Conservation (phyloP, 2,888 invertebrate species). For the Aleiodes leptofemur region DNA sequence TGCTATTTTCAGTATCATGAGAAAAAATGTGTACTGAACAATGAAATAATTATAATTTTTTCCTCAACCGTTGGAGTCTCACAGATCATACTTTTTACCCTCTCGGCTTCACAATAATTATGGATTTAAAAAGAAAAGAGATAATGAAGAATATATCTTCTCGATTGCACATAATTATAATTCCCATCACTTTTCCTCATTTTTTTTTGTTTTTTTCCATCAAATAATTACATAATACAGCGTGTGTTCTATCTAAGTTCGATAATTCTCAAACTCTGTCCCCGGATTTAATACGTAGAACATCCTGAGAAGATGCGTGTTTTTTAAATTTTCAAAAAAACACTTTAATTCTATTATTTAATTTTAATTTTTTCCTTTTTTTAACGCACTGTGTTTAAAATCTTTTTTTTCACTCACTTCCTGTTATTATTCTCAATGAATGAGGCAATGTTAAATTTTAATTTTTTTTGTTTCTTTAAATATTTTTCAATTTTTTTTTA, state of each 20-base stretch:
- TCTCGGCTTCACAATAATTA: neutral
- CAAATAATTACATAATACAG: constrained; percentile 25
- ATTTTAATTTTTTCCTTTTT: constrained; percentile 18
- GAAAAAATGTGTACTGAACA: constrained; percentile 6
- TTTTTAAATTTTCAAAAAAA: constrained; percentile 27
- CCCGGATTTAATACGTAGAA: constrained; percentile 16
- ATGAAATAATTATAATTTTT: neutral
- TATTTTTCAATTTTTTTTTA: constrained; percentile 27
- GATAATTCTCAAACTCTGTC: constrained; percentile 14
- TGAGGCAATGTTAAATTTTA: constrained; percentile 33
- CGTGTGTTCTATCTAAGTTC: neutral
- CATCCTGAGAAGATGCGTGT: constrained; percentile 42
- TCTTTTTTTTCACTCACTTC: constrained; percentile 30
- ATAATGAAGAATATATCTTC: constrained; percentile 15
- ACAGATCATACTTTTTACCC: neutral
- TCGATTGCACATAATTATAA: constrained; percentile 27
- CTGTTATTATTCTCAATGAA: constrained; percentile 15
- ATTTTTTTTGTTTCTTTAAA: no score
- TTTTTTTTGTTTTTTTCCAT: neutral
- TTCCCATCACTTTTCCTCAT: neutral
- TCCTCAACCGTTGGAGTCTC: neutral
- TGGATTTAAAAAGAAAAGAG: constrained; percentile 1
- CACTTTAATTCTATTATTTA: constrained; percentile 34
- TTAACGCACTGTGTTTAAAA: constrained; percentile 23
- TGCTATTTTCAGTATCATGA: neutral